A percentile compares a stretch with the other conserved stretches of the same genome.
Conservation (phyloP, 2,113 vertebrate genomes). For the Ageneiosus marmoratus region DNA sequence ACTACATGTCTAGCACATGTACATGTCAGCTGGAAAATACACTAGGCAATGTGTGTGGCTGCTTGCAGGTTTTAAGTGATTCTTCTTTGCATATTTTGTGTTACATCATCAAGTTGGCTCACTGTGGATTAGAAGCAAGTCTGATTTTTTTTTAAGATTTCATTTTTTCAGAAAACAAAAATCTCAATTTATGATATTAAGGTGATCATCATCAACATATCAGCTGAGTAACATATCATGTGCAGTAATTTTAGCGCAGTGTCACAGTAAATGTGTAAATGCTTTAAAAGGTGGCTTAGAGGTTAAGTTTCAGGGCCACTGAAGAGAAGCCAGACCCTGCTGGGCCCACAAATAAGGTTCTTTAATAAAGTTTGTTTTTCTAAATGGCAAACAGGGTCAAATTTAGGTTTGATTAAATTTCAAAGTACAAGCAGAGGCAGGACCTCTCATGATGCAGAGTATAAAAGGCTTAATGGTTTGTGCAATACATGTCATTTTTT, state of each 20-base stretch:
- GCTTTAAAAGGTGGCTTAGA: neutral
- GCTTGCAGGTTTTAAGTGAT: neutral
- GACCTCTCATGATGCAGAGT: neutral
- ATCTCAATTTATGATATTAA: neutral
- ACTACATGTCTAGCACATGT: neutral
- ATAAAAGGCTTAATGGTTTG: neutral
- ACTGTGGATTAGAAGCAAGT: neutral
- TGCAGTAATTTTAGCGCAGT: neutral
- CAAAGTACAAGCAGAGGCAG: neutral
- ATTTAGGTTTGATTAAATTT: neutral
- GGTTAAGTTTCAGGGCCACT: neutral
- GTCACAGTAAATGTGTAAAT: neutral
- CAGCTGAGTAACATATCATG: neutral
- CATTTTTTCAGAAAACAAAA: neutral
- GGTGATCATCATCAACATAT: neutral
- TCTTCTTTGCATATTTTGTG: neutral
- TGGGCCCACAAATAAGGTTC: neutral
- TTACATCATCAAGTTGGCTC: neutral
- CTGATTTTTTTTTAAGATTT: neutral
- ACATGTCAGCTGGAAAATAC: neutral
- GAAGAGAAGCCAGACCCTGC: neutral
- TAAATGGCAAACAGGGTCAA: neutral
- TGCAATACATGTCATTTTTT: neutral
- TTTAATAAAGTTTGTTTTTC: too few relatives aligned
- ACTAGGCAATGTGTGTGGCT: neutral